Evolutionary conservation across 2,888 invertebrate species (phyloP).

Genomic region (Xylota segnis): DNA sequence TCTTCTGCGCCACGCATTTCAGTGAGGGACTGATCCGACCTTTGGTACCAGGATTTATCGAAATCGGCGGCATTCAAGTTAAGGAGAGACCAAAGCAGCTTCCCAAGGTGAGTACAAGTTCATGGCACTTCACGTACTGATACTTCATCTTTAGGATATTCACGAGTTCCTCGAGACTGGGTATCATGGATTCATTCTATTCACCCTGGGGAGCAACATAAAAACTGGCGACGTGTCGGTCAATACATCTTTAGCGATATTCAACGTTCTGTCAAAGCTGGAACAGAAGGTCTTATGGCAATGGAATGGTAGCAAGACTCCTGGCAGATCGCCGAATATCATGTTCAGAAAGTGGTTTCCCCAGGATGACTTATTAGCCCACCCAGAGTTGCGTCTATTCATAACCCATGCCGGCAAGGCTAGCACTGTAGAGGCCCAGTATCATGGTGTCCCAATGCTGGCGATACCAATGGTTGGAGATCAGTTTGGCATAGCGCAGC

Average conservation of each 20-base stretch:
- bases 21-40: slow-evolving; percentile 81
- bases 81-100: slow-evolving; percentile 78
- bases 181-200: slow-evolving; percentile 82
- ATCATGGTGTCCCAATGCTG: slow-evolving; percentile 85
- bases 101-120: slow-evolving; percentile 74
- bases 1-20: slow-evolving; percentile 81
- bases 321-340: slow-evolving; percentile 86
- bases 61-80: slow-evolving; percentile 83
- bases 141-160: slow-evolving; percentile 76
- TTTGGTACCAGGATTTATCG: slow-evolving; percentile 80
- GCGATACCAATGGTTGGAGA: slow-evolving; percentile 80
- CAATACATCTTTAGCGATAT: slow-evolving; percentile 85
- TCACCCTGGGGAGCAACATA: slow-evolving; percentile 81
- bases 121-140: neutral
- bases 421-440: slow-evolving; percentile 87
- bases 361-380: slow-evolving; percentile 87
- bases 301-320: slow-evolving; percentile 85
- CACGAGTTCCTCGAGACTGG: slow-evolving; percentile 78
- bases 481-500: slow-evolving; percentile 77
- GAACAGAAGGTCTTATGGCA: slow-evolving; percentile 88
- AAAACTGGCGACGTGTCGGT: slow-evolving; percentile 82
- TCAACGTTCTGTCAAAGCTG: slow-evolving; percentile 86
- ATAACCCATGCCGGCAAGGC: slow-evolving; percentile 88
- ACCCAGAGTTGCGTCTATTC: slow-evolving; percentile 86
- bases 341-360: slow-evolving; percentile 88